phyloP scores from a whole-genome alignment of 2,113 vertebrate species.

The Erythrolamprus reginae region DNA sequence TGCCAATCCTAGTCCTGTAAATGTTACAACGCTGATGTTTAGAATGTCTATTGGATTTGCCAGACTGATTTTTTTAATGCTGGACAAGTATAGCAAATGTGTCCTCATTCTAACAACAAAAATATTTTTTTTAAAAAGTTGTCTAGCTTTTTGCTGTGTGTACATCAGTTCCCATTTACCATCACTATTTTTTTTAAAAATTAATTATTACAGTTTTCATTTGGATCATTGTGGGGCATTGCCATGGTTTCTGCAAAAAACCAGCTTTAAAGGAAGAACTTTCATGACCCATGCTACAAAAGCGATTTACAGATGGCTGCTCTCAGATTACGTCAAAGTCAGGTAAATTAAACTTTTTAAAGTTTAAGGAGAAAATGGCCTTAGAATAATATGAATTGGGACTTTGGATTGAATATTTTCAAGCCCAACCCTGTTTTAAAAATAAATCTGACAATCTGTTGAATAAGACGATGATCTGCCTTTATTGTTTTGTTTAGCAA shows the following conservation, averaged over 20 bases:
- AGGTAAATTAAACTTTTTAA: constrained; percentile 70
- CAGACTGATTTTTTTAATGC: neutral
- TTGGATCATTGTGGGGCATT: constrained; percentile 97
- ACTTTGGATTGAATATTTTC: neutral
- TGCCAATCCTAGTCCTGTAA: neutral
- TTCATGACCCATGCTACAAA: constrained; percentile 99
- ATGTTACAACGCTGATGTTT: neutral
- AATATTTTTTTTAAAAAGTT: neutral
- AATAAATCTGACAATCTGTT: neutral
- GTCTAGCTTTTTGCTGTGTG: neutral
- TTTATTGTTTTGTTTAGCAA: constrained; percentile 73
- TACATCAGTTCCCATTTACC: neutral
- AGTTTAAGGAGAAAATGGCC: neutral
- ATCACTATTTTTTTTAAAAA: neutral
- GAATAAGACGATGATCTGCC: constrained; percentile 18
- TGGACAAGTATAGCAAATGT: neutral
- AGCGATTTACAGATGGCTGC: constrained; percentile 97
- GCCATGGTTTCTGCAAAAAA: constrained; percentile 98
- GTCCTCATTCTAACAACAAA: neutral
- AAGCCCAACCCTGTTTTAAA: neutral
- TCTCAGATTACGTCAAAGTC: constrained; percentile 98
- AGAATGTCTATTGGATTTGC: neutral
- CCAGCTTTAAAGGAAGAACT: constrained; percentile 96
- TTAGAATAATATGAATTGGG: neutral
- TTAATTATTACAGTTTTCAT: constrained; percentile 76